Conservation (phyloP, 2,113 vertebrate species). For the Arenaria interpres region DNA sequence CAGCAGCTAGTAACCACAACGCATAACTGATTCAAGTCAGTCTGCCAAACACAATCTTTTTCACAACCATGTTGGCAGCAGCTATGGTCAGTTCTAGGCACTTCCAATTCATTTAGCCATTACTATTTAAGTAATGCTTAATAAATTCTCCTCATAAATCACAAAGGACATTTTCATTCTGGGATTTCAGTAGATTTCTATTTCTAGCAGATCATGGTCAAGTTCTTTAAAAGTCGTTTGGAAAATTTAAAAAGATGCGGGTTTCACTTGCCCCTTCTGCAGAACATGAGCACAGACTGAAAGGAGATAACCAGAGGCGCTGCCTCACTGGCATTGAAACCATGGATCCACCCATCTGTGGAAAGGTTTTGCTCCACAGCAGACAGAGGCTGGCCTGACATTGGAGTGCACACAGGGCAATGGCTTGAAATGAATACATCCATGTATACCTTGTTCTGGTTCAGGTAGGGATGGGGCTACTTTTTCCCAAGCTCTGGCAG, state of each 20-base stretch:
- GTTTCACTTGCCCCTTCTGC: neutral
- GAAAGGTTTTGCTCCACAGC: neutral
- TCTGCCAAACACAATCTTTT: neutral
- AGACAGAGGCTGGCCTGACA: neutral
- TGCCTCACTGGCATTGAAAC: neutral
- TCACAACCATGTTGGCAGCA: neutral
- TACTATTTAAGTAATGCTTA: neutral
- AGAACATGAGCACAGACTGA: neutral
- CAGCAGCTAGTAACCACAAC: neutral
- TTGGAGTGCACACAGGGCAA: neutral
- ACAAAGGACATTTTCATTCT: neutral
- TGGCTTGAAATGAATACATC: neutral
- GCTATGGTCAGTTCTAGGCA: too few relatives aligned
- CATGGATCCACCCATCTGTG: fast-evolving
- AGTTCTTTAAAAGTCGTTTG: neutral
- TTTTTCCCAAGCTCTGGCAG: too few relatives aligned
- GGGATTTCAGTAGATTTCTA: neutral
- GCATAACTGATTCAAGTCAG: neutral
- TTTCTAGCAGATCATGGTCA: neutral
- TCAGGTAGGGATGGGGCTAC: too few relatives aligned
- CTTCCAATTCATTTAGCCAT: neutral
- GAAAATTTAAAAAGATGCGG: neutral
- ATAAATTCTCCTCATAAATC: neutral
- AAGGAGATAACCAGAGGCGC: neutral
- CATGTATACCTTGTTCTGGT: too few relatives aligned